Conservation (phyloP, 2,797 vertebrate genomes). For the Cynodonichthys magdalenae region DNA sequence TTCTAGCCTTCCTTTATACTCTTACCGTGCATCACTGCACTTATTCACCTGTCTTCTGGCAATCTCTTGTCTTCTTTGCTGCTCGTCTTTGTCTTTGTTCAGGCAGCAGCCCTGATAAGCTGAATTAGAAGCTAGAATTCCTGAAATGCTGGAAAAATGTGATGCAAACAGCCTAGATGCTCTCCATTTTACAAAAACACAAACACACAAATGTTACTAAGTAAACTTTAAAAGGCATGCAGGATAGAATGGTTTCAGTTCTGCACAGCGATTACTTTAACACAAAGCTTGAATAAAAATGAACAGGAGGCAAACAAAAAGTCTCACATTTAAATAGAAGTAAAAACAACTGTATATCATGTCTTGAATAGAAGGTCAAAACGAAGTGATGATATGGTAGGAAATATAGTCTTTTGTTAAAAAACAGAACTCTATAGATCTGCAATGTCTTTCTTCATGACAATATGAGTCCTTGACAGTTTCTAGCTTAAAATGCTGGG, state of each 20-base stretch:
- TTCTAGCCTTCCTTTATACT: constrained; percentile 29
- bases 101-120: constrained; percentile 20
- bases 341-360: neutral
- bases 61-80: constrained; percentile 7
- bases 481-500: neutral
- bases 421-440: neutral
- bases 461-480: constrained; percentile 22
- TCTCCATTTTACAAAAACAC: constrained; percentile 16
- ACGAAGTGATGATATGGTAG: neutral
- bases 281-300: constrained; percentile 20
- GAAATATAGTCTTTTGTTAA: neutral
- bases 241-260: constrained; percentile 16
- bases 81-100: constrained; percentile 19
- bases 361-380: constrained; percentile 10
- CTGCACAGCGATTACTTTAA: constrained; percentile 19
- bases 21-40: constrained; percentile 29
- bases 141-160: constrained; percentile 23
- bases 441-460: neutral
- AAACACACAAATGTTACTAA: constrained; percentile 38
- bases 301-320: constrained; percentile 29
- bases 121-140: constrained; percentile 24
- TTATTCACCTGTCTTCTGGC: constrained; percentile 25
- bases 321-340: constrained; percentile 6
- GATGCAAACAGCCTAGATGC: constrained; percentile 17
- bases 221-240: constrained; percentile 35